These are phyloP conservation scores for Sepioteuthis lessoniana DNA, from an alignment of 2,888 invertebrate species.

Conservation along the genomic window DNA sequence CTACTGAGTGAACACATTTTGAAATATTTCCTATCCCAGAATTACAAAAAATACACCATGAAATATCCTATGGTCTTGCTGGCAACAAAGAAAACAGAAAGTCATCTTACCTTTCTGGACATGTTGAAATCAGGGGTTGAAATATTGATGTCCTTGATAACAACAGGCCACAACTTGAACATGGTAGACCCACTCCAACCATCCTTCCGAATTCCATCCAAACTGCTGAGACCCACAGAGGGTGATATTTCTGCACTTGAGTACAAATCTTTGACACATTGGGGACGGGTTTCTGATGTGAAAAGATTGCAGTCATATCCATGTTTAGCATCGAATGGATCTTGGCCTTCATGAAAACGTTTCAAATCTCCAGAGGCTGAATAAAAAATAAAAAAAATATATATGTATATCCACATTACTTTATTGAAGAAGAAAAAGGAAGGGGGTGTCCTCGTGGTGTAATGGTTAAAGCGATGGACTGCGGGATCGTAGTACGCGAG, in stretches of 20 bases:
- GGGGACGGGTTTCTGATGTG: slow-evolving; percentile 83
- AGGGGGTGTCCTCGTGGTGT: too few species aligned
- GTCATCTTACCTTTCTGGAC: slow-evolving; percentile 52
- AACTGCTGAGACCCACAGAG: slow-evolving; percentile 63
- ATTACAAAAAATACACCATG: too few species aligned
- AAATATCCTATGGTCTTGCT: too few species aligned
- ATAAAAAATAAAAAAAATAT: slow-evolving; percentile 74
- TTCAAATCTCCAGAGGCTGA: slow-evolving; percentile 94
- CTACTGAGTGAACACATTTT: too few species aligned
- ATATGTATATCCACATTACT: background rate
- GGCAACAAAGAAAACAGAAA: background rate
- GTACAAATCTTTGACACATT: slow-evolving; percentile 85
- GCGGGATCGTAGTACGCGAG: too few species aligned
- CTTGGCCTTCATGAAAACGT: slow-evolving; percentile 81
- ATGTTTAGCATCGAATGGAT: slow-evolving; percentile 81
- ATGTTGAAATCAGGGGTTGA: slow-evolving; percentile 64
- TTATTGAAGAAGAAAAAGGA: too few species aligned
- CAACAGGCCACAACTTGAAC: slow-evolving; percentile 69
- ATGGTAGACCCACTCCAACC: slow-evolving; percentile 64
- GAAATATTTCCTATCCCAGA: too few species aligned
- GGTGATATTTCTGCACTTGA: slow-evolving; percentile 81
- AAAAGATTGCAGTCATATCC: slow-evolving; percentile 84
- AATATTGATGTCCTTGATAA: slow-evolving; percentile 63
- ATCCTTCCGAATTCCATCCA: slow-evolving; percentile 67
- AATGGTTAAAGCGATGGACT: too few species aligned